These are phyloP conservation scores for Campylomormyrus tamandua DNA, from an alignment of 2,113 vertebrate genomes.

Conservation along the genomic window DNA sequence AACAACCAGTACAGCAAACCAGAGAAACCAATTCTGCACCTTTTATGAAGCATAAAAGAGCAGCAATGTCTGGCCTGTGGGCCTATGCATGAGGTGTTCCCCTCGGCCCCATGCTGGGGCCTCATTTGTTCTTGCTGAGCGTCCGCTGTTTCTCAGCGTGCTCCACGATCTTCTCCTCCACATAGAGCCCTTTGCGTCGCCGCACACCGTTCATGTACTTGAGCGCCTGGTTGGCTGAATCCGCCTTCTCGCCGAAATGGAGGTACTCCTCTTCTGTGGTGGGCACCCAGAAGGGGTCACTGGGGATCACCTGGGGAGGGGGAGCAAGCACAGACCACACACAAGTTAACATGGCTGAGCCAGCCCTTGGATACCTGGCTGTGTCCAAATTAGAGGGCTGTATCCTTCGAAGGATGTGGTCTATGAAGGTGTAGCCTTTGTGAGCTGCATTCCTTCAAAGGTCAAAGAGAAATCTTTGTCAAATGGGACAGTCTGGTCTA, in stretches of 20 bases:
- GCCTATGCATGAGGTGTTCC: neutral
- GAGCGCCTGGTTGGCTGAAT: slow-evolving; percentile 83
- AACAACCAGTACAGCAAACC: neutral
- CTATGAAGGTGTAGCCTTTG: neutral
- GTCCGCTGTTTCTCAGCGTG: slow-evolving; percentile 94
- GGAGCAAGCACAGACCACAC: neutral
- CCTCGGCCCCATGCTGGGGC: neutral
- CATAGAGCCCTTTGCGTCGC: slow-evolving; percentile 84
- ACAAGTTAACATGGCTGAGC: neutral
- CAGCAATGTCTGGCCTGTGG: neutral
- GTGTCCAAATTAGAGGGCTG: neutral
- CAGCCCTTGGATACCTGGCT: neutral
- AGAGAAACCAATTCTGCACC: no score
- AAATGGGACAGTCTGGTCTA: no score
- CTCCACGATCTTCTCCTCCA: slow-evolving; percentile 92
- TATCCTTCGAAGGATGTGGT: neutral
- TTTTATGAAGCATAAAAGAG: neutral
- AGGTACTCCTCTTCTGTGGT: slow-evolving; percentile 95
- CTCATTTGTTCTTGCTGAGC: slow-evolving; percentile 85
- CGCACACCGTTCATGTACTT: slow-evolving; percentile 91
- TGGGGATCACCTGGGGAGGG: slow-evolving; percentile 69
- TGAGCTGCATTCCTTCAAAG: neutral
- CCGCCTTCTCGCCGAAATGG: slow-evolving; percentile 94
- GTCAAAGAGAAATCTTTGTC: neutral
- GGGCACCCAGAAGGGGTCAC: slow-evolving; percentile 93